Base-by-base conservation (phyloP, 1,140 invertebrate genomes). In the Nasonia longicornis region DNA sequence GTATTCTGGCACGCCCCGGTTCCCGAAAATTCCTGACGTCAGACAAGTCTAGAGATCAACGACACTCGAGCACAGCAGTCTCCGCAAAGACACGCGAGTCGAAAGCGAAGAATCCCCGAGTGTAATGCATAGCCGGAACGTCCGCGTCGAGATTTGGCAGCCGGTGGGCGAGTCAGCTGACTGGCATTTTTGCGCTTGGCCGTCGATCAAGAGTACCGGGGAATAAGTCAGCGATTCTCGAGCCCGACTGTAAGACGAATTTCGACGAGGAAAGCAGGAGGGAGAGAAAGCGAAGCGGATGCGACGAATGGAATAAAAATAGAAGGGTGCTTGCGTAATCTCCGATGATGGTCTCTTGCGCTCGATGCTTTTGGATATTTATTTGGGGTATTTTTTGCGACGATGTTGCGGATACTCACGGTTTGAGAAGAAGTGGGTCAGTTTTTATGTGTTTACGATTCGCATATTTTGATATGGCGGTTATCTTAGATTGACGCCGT, bases 1-100 rank as follows among this genome's bases (percentile, higher is more conserved):
- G 20, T 20, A 6, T 58, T 58, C 16, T 58, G 52, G 52, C 52
- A 58, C 80, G 63, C 8, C 76, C 63, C 74, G 80, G 58, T 70
- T n/a, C 29, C 75, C 80, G 81, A 82, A 82, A 83, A 83, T 83
- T 69, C 35, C 52, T 48, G 58, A 74, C 82, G 70, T 38, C 31
- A 31, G 16, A 52, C 14, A 52, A n/a, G 52, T 58, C 52, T 20
- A 83, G 77, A 81, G 80, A 76, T 71, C 76, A 22, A 38, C 66
- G 31, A 69, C 29, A 38, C 79, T 58, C 52, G 52, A 58, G 52
- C 16, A 58, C 20, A 58, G 72, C 16, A 67, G 71, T 20, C 35
- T 48, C 48, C 7, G 20, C 52, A 58, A 58, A 58, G 52, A 58
- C 20, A n/a, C 20, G 22, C 76, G 63, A 26, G 20, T 26, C 66